Evolutionary conservation across 2,113 vertebrate species (phyloP), one percentile per base, ranked within the genome.

Genomic region (Pollachius pollachius): DNA sequence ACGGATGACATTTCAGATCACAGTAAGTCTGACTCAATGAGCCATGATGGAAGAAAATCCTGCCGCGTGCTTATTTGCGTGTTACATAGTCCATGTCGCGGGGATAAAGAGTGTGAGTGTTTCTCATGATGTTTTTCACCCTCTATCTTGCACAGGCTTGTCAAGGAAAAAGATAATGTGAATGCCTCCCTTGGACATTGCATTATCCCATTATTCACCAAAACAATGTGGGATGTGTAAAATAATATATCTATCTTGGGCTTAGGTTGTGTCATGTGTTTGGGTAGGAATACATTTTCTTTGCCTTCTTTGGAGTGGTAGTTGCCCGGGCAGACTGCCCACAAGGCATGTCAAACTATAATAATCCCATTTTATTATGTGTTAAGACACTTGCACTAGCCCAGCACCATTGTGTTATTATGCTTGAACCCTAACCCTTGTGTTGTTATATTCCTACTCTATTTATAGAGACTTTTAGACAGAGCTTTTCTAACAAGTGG

Each of bases 81-180:
- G 63, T 67, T 67, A 76, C 65, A 48, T 13, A 48, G 41, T 48
- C 2, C 9, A 61, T 79, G 13, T 64, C 65, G 57, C 34, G 73
- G 70, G 72, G 74, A 79, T 83, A 65, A 74, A 69, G 64, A 59
- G 41, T 80, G 54, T 80, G 63, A 58, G 6, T 48, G 19, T 83
- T 87, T 81, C 64, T 84, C 75, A 73, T 84, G 71, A 83, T 72
- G 79, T 65, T 34, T 89, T 85, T 85, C 65, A 87, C 87, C 82
- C 75, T 83, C 81, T 82, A 79, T 81, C 77, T 85, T 85, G 70
- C 71, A 54, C 18, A 72, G 82, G 75, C 84, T 85, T 88, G 85
- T 90, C 88, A 91, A 79, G 90, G 75, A 82, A 16, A 12, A 9
- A 48, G 41, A 48, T 48, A 85, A 89, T 89, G 41, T 84, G 87